These are phyloP conservation scores for Lithophane leautieri DNA, from an alignment of 2,888 invertebrate genomes.

Conservation along the genomic window DNA sequence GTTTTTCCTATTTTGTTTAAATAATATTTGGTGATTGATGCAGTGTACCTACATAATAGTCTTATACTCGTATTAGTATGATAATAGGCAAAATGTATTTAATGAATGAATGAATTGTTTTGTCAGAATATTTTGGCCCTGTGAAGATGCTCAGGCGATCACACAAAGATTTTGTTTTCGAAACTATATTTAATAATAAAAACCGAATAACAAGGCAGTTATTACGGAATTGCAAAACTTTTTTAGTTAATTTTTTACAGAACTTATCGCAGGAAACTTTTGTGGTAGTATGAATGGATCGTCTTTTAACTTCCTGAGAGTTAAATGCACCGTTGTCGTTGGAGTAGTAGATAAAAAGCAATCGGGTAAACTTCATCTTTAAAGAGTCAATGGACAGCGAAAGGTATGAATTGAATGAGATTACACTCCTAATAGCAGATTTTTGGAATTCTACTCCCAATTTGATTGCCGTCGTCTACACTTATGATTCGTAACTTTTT, in stretches of 20 bases:
- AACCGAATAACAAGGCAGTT: not conserved
- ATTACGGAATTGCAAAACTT: not conserved
- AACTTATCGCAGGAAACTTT: constrained; percentile 23
- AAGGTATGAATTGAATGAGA: not conserved
- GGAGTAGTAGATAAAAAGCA: not conserved
- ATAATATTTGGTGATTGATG: too few relatives aligned
- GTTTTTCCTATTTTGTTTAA: too few relatives aligned
- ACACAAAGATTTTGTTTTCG: not conserved
- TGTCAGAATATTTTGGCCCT: not conserved
- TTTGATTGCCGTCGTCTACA: not conserved
- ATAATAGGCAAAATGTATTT: too few relatives aligned
- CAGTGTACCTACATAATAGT: too few relatives aligned
- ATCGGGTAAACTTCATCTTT: not conserved
- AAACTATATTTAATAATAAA: not conserved
- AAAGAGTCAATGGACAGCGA: not conserved
- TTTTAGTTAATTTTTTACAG: not conserved
- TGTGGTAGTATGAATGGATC: constrained; percentile 35
- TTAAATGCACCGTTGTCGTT: constrained; percentile 27
- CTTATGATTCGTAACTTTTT: not conserved
- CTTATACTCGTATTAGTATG: too few relatives aligned
- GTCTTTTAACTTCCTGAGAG: constrained; percentile 19
- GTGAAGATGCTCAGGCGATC: not conserved
- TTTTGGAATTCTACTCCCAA: not conserved
- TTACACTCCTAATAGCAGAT: not conserved
- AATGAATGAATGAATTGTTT: too few relatives aligned